Conservation (phyloP, 1,140 invertebrate species). For the Heliothis virescens region DNA sequence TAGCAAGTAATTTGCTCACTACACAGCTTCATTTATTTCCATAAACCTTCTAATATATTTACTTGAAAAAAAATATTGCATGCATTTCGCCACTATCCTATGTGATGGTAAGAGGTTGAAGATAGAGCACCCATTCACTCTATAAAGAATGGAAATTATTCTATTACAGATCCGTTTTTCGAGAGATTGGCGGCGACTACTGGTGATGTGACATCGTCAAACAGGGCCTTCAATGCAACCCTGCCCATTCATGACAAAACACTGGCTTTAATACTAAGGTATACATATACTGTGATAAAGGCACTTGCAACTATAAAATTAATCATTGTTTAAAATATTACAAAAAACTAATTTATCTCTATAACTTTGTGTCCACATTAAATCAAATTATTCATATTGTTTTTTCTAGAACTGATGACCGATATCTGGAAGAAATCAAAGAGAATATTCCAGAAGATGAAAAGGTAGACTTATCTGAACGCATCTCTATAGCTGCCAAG, state of each 20-base stretch:
- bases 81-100: too few species aligned
- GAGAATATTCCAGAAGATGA: conserved; percentile 78
- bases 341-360: too few species aligned
- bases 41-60: too few species aligned
- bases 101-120: too few species aligned
- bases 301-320: neutral
- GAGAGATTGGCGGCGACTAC: conserved; percentile 81
- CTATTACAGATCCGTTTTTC: conserved; percentile 81
- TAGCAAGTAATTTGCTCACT: too few species aligned
- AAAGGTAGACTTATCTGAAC: conserved; percentile 71
- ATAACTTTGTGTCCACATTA: too few species aligned
- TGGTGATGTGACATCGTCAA: conserved; percentile 84
- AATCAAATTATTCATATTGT: neutral
- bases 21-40: too few species aligned
- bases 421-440: conserved; percentile 72
- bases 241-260: conserved; percentile 80
- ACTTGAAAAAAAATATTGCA: neutral
- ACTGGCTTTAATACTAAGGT: conserved; percentile 80
- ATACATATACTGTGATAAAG: conserved; percentile 30
- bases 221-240: conserved; percentile 83
- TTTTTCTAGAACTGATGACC: conserved; percentile 72
- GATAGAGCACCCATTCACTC: too few species aligned
- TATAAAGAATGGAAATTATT: neutral
- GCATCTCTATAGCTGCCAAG: conserved; percentile 65
- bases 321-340: too few species aligned